Percentiles rank a stretch among this genome's conserved stretches.
phyloP scores from a whole-genome alignment of 2,888 invertebrate genomes.

The Conus canariensis region DNA sequence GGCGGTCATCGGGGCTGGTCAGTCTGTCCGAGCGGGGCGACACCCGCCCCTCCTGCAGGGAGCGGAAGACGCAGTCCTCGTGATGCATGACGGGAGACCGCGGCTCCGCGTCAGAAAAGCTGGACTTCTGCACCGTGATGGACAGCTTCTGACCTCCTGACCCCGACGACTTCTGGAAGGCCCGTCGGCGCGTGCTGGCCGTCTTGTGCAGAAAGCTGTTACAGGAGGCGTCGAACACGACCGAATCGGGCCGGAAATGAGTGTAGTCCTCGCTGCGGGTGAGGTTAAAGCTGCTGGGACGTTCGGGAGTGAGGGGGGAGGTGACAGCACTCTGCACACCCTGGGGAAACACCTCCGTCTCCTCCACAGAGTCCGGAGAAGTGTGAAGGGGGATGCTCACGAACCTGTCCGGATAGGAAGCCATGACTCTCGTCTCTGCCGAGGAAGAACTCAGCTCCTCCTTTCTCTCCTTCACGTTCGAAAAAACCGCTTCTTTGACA shows the following conservation, averaged over 20 bases:
- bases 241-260: not conserved
- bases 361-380: not conserved
- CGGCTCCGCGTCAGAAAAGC: slow-evolving; percentile 31
- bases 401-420: too few species aligned
- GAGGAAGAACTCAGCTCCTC: too few species aligned
- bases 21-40: not conserved
- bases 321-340: not conserved
- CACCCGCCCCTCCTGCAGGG: not conserved
- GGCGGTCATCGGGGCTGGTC: slow-evolving; percentile 1
- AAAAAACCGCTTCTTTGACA: too few species aligned
- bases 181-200: slow-evolving; percentile 28
- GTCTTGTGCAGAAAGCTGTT: not conserved
- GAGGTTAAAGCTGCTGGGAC: not conserved
- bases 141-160: not conserved
- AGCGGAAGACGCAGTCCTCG: not conserved
- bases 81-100: not conserved
- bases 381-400: too few species aligned
- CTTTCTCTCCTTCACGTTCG: too few species aligned
- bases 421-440: too few species aligned
- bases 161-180: slow-evolving; percentile 17
- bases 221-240: not conserved
- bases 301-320: not conserved
- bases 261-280: slow-evolving; percentile 3
- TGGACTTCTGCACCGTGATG: slow-evolving; percentile 22
- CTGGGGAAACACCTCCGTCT: not conserved